Evolutionary conservation across 2,888 invertebrate genomes (phyloP), one percentile per base, ranked within the genome.

Genomic region (Hipparchia semele): DNA sequence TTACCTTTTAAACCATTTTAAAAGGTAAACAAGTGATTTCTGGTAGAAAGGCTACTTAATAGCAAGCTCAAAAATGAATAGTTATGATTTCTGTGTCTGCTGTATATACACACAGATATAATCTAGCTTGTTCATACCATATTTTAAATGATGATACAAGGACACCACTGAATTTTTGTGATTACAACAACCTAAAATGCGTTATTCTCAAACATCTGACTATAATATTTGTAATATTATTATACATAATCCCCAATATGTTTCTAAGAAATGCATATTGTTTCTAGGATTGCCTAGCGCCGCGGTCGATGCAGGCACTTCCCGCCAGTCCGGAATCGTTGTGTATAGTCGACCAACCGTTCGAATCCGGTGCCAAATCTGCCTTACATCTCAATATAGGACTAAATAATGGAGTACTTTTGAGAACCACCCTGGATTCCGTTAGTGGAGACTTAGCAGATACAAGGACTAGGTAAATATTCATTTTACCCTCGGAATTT

Each of bases 371-470:
- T 64, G 95, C 96, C 0, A 95, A 95, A 72, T 95, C 95, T 75
- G 96, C 96, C 51, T 94, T 99, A 33, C 99, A 99, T 90, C 94
- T 99, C 49, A 99, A 99, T 86, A 99, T 99, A 87, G 99, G 99
- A 1, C 94, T 99, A 45, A 98, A 98, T 93, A 99, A 99, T 90
- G 99, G 99, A 71, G 99, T 99, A 49, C 90, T 99, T 74, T 91
- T 99, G 71, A 95, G 99, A 82, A 99, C 99, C 2, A 99, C 99
- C 3, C 93, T 99, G 53, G 99, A 99, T 92, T 98, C 98, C 0
- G 98, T 99, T 33, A 98, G 98, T 60, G 99, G 99, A 0, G 99
- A 99, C 87, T 95, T 99, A 80, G 98, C 99, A 3, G 99, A 99
- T 85, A 99, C 99, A 0, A 95, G 99, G 80, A 99, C 99, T 0